Conservation (phyloP, 2,797 vertebrate genomes). For the Falco concolor region DNA sequence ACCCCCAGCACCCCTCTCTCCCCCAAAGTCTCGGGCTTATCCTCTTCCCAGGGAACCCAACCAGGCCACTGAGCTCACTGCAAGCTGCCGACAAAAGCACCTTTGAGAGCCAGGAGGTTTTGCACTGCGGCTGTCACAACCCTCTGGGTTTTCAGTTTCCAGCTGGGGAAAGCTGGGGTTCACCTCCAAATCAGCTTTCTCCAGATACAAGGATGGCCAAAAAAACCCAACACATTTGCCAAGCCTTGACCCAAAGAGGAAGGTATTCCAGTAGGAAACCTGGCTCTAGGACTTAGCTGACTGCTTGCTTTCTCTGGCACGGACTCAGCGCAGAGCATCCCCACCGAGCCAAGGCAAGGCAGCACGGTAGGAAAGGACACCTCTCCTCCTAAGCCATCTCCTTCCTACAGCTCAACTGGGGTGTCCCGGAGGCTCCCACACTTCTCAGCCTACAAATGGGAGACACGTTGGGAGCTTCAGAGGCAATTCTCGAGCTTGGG, state of each 20-base stretch:
- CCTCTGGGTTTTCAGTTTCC: neutral
- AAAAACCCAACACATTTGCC: neutral
- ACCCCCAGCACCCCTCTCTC: neutral
- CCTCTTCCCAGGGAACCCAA: neutral
- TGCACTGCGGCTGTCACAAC: neutral
- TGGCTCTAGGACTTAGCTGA: neutral
- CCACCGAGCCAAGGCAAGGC: neutral
- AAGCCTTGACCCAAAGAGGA: neutral
- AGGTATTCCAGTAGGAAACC: neutral
- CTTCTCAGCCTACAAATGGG: neutral
- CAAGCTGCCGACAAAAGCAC: neutral
- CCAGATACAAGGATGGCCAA: neutral
- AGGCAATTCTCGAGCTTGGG: fast-evolving
- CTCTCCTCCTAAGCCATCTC: neutral
- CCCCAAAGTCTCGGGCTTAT: neutral
- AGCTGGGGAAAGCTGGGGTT: neutral
- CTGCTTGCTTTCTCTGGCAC: neutral
- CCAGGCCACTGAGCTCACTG: neutral
- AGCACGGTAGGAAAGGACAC: neutral
- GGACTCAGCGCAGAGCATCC: neutral
- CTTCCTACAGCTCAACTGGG: neutral
- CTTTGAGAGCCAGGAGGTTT: neutral
- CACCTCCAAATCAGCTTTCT: neutral
- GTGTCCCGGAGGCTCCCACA: neutral
- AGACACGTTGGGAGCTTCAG: neutral